These are phyloP conservation scores for Leptopilina boulardi DNA, from an alignment of 1,140 invertebrate species.

Conservation along the genomic window DNA sequence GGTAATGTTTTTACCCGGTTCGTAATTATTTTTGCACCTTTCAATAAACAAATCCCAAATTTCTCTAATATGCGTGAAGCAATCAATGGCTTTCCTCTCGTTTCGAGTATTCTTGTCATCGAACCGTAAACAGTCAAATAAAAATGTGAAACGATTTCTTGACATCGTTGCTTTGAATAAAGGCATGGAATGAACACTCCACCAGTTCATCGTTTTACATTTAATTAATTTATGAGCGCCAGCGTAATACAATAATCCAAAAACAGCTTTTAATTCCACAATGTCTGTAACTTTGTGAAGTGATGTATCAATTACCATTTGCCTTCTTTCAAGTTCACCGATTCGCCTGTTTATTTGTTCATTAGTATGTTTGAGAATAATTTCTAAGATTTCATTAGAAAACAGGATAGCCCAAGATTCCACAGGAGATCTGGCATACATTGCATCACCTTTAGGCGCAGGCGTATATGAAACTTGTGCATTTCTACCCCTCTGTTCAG, in stretches of 20 bases:
- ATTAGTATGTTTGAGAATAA: conserved; percentile 25
- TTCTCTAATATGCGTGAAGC: conserved; percentile 26
- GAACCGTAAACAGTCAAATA: conserved; percentile 1
- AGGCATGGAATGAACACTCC: neutral
- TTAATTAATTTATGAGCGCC: conserved; percentile 18
- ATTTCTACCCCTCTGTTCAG: neutral
- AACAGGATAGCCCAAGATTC: conserved; percentile 2
- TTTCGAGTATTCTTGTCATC: conserved; percentile 23
- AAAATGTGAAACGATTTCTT: conserved; percentile 22
- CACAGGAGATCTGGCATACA: neutral
- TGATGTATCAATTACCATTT: neutral
- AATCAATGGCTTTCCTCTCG: neutral
- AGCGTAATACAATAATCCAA: neutral
- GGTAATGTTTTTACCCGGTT: neutral
- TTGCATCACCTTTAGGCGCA: conserved; percentile 7
- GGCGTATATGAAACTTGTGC: neutral
- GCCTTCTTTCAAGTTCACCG: neutral
- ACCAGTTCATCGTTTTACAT: neutral
- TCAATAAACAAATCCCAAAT: conserved; percentile 34
- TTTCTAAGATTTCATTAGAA: conserved; percentile 9
- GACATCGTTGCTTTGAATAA: conserved; percentile 28
- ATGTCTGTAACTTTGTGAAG: neutral
- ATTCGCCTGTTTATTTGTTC: neutral
- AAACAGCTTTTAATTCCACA: neutral
- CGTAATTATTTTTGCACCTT: conserved; percentile 28